Evolutionary conservation across 2,888 invertebrate species (phyloP), one percentile per base, ranked within the genome.

Genomic region (Perdita meconis): DNA sequence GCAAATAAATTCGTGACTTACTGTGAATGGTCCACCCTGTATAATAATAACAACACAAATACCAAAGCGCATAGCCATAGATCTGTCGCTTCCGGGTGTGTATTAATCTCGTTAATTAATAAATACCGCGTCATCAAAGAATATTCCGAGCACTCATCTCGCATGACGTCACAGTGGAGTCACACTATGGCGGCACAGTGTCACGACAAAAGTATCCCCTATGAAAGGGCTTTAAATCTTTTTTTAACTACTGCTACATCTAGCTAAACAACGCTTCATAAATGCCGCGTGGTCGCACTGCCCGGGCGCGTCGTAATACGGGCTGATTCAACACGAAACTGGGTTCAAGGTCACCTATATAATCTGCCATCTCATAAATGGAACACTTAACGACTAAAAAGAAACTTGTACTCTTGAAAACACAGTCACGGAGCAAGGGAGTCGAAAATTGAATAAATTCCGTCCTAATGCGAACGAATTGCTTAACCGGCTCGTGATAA

Each of bases 311-410:
- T n/a, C 36, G 22, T 67, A 68, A 79, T 74, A 69, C 42, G 75
- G 70, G 76, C 36, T 66, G 63, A 73, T 70, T 80, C 80, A 36
- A 68, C 40, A 50, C 44, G 36, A 53, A 72, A 68, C 50, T 0
- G 63, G 59, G 69, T 78, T 80, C 80, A 79, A 79, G 80, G 79
- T 47, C 53, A 63, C 61, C 13, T 40, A 53, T n/a, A 44, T 57
- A 56, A 65, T 61, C 30, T 3, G 6, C 3, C 1, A 22, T 0
- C 42, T 30, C 57, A 71, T 36, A 44, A 47, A 63, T n/a, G 47
- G 59, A 67, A 67, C 64, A 22, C 22, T 57, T 55, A 42, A 78
- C 22, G 57, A 56, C 40, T 26, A 24, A 34, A 63, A 56, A 66
- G 22, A 38, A 36, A 24, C 55, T 10, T 0, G 2, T 30, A 40